A percentile compares a stretch with the other conserved stretches of the same genome.
These are phyloP conservation scores for Marmota monax DNA, from an alignment of 2,113 vertebrate genomes.

Conservation along the genomic window DNA sequence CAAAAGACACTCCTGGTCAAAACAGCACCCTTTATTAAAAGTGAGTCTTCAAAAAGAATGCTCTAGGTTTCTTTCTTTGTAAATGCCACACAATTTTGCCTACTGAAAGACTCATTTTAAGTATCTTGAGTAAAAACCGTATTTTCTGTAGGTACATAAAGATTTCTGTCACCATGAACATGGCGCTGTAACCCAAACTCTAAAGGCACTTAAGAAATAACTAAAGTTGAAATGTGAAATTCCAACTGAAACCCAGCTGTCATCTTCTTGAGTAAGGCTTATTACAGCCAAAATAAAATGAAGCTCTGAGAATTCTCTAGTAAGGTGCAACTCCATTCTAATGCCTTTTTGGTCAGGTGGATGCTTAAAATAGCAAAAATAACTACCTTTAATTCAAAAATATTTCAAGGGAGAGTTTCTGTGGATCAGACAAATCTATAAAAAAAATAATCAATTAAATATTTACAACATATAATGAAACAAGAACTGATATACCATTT, in stretches of 20 bases:
- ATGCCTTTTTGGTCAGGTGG: neutral
- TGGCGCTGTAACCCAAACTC: neutral
- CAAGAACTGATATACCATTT: neutral
- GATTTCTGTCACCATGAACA: neutral
- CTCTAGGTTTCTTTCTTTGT: conserved; percentile 65
- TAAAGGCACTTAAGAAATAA: neutral
- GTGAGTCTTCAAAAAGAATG: conserved; percentile 72
- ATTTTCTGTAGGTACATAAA: neutral
- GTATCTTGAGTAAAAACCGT: neutral
- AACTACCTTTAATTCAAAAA: neutral
- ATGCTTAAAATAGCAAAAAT: neutral
- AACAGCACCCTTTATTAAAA: conserved; percentile 75
- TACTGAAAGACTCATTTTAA: conserved; percentile 50
- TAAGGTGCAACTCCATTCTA: neutral
- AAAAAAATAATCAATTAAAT: conserved; percentile 1
- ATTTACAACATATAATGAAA: neutral
- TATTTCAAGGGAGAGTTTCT: neutral
- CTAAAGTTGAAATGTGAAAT: conserved; percentile 18
- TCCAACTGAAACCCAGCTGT: neutral
- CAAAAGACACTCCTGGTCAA: conserved; percentile 64
- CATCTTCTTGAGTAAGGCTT: neutral
- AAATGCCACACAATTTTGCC: conserved; percentile 75
- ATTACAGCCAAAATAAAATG: neutral
- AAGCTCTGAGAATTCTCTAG: neutral
- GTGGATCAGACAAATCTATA: neutral